Conservation (phyloP, 64 coral and sea anemone species). For the Pachyseris speciosa region DNA sequence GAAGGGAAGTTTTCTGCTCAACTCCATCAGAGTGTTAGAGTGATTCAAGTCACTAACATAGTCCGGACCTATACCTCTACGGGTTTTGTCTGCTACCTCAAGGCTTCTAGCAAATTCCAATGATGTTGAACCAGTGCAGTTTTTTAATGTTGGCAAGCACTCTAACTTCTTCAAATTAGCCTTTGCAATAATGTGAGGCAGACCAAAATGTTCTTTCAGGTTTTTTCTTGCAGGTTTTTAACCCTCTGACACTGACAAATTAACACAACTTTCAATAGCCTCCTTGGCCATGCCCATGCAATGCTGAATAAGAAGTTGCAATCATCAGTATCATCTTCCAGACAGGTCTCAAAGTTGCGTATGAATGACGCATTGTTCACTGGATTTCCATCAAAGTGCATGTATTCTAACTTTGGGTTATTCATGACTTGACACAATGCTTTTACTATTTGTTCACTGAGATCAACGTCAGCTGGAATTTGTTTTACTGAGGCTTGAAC, state of each 20-base stretch:
- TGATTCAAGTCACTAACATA: constrained; percentile 62
- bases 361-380: constrained; percentile 45
- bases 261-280: constrained; percentile 78
- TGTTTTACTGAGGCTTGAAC: too few relatives aligned
- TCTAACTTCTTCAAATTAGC: constrained; percentile 47
- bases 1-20: too few relatives aligned
- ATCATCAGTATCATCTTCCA: constrained; percentile 28
- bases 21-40: constrained; percentile 46
- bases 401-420: constrained; percentile 62
- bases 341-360: constrained; percentile 64
- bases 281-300: constrained; percentile 61
- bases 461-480: constrained; percentile 6
- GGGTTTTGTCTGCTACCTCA: constrained; percentile 32
- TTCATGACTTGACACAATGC: constrained; percentile 38
- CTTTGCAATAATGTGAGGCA: constrained; percentile 52
- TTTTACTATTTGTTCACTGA: constrained; percentile 34
- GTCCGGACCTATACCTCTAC: constrained; percentile 13
- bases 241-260: constrained; percentile 63
- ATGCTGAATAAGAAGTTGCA: constrained; percentile 78
- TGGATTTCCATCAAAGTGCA: constrained; percentile 67
- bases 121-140: constrained; percentile 7
- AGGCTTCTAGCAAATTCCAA: constrained; percentile 58
- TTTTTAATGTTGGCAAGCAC: constrained; percentile 32
- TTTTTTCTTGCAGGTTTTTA: constrained; percentile 44
- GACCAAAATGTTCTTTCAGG: constrained; percentile 72